Evolutionary conservation across 2,113 vertebrate genomes (phyloP).

Genomic region (Bombycilla garrulus): DNA sequence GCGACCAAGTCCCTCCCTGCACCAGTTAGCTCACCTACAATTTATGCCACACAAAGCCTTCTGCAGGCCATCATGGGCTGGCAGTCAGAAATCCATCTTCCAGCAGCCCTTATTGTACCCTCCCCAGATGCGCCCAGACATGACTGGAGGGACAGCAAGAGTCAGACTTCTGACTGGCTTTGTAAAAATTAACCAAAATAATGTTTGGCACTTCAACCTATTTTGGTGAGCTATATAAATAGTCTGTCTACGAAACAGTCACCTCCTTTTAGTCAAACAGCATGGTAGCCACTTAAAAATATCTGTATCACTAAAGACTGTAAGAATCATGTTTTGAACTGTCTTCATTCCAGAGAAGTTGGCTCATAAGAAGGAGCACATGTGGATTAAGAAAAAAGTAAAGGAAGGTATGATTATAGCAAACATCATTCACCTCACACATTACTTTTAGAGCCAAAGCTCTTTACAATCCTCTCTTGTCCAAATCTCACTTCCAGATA

Average conservation of each 20-base stretch:
- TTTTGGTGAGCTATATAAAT: not conserved
- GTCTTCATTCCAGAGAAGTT: not conserved
- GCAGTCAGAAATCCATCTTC: not conserved
- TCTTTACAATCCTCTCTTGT: not conserved
- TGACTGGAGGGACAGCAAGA: not conserved
- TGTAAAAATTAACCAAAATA: not conserved
- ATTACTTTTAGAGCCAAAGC: not conserved
- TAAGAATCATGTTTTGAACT: not conserved
- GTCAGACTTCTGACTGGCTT: not conserved
- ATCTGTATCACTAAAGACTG: not conserved
- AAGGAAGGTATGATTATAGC: not conserved
- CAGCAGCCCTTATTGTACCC: not conserved
- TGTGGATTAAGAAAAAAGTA: not conserved
- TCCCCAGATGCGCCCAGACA: not conserved
- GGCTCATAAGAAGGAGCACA: not conserved
- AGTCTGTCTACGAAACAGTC: not conserved
- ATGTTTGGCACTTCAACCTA: accelerated
- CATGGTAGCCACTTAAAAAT: not conserved
- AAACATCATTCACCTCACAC: not conserved
- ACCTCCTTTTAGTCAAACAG: not conserved
- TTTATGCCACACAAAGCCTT: not conserved
- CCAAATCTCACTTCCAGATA: not conserved
- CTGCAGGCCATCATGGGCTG: not conserved
- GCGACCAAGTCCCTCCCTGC: accelerated
- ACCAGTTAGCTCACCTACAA: not conserved